Evolutionary conservation across 2,888 invertebrate genomes (phyloP), one percentile per base, ranked within the genome.

Genomic region (Ischnura elegans): DNA sequence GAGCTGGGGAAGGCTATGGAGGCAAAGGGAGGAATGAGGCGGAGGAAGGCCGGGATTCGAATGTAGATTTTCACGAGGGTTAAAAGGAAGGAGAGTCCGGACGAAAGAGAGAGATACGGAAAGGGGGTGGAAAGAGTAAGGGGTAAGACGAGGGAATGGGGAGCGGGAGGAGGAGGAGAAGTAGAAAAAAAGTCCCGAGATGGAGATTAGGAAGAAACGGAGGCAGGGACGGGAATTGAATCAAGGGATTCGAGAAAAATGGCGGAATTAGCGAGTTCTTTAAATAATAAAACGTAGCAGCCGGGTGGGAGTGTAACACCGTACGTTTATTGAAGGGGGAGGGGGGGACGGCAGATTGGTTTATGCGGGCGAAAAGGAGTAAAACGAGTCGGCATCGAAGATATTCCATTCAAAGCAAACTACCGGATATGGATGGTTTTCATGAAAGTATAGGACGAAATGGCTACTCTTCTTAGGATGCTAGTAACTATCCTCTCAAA

Each of bases 271-370:
- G n/a, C 61, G 55, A 61, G 25, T 43, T 61, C 61, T 90, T 43
- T 90, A 21, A 90, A 90, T 51, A 47, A 19, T 87, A 51, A 47
- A n/a, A n/a, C n/a, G n/a, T n/a, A n/a, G n/a, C 47, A n/a, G 47
- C 13, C 46, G 47, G 46, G 46, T 46, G 25, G 21, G 45, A 36
- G n/a, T 21, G 42, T 43, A 42, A 42, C 2, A 42, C 16, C 3
- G 45, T 25, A 42, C 16, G 2, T 42, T 16, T 1, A 21, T 86
- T 21, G 5, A 42, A 86, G 16, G 43, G 42, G 85, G 21, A 42
- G 45, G n/a, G n/a, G 42, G 29, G 0, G 87, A n/a, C n/a, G 29
- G 29, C 10, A 51, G 29, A 29, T 25, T 13, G 42, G 42, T n/a
- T n/a, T n/a, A n/a, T n/a, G n/a, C n/a, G n/a, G n/a, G n/a, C n/a